Conservation (phyloP, 1,140 invertebrate species). For the Drosophila tsacasi region DNA sequence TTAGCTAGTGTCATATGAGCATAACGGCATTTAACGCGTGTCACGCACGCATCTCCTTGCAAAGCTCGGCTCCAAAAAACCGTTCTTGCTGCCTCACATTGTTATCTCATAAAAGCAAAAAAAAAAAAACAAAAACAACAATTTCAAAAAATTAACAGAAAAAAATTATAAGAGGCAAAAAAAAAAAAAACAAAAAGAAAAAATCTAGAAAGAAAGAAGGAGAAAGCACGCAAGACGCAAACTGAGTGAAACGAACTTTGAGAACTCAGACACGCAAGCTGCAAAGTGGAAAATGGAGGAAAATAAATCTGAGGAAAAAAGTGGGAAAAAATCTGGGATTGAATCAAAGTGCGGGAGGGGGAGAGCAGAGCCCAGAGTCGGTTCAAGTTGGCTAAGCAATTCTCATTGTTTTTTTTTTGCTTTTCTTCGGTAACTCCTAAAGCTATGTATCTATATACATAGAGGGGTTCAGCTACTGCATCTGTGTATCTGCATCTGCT, state of each 20-base stretch:
- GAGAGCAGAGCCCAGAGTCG: not conserved
- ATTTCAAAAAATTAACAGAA: slow-evolving; percentile 3
- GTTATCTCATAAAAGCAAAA: slow-evolving; percentile 59
- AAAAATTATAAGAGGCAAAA: not conserved
- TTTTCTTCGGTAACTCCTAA: not conserved
- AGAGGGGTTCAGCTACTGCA: slow-evolving; percentile 15
- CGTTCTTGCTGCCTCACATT: slow-evolving; percentile 33
- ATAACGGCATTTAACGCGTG: not conserved
- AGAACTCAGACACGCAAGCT: slow-evolving; percentile 53
- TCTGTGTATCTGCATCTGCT: slow-evolving; percentile 14
- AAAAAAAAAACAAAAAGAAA: not conserved
- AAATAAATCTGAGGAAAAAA: slow-evolving; percentile 8
- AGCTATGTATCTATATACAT: slow-evolving; percentile 2
- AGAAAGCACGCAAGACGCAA: slow-evolving; percentile 39
- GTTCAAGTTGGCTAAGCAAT: slow-evolving; percentile 73
- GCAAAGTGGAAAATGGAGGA: slow-evolving; percentile 2
- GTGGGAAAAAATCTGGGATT: slow-evolving; percentile 18
- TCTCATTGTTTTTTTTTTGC: slow-evolving; percentile 30
- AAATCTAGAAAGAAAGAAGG: not conserved
- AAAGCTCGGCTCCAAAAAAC: slow-evolving; percentile 53
- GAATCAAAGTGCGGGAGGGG: slow-evolving; percentile 16
- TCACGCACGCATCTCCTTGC: slow-evolving; percentile 25
- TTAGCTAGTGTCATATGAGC: too few species aligned
- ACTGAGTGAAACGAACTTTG: slow-evolving; percentile 64
- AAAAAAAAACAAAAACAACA: not conserved